Base-by-base conservation (phyloP, 1,140 invertebrate species). In the Drepana arcuata region DNA sequence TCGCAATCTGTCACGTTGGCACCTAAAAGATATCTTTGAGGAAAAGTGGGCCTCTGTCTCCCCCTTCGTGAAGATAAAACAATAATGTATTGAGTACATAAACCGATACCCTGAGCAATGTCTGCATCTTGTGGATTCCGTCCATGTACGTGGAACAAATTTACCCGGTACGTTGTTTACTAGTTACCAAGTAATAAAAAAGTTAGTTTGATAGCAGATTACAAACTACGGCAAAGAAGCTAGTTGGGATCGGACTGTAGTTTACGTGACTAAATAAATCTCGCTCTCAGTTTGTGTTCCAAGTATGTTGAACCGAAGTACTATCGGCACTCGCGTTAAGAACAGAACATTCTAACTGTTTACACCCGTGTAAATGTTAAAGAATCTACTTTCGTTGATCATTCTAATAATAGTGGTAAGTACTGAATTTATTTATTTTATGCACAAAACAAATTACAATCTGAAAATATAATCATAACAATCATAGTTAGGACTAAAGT, bases 141-240 rank as follows among this genome's bases (percentile, higher is more conserved):
- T 10, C 14, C 51, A 45, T 42, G 51, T 56, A 50, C 41, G 24
- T 31, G 32, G 40, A 52, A 57, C 58, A 56, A 51, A 60, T 59
- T 59, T 54, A 49, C 45, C 47, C 36, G 38, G 41, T 39, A 36
- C 56, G 45, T 53, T 67, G 63, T 67, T 63, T 63, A 53, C 49
- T 60, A 53, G 54, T 68, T 65, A 56, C 47, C 53, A 53, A 65
- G 57, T 60, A 68, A 68, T 69, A 73, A 67, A 68, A 53, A 62
- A 63, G 59, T 66, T 60, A 54, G 51, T 64, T 65, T 57, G 62
- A 66, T 61, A 66, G 52, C 55, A 66, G 58, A 68, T 68, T 65
- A 69, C 53, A 59, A 67, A 67, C 42, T 55, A 61, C 44, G 50
- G 35, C 43, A 44, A 44, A 54, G 44, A 44, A 47, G 47, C 36